phyloP scores from a whole-genome alignment of 2,797 vertebrate genomes.

The Lemur catta region DNA sequence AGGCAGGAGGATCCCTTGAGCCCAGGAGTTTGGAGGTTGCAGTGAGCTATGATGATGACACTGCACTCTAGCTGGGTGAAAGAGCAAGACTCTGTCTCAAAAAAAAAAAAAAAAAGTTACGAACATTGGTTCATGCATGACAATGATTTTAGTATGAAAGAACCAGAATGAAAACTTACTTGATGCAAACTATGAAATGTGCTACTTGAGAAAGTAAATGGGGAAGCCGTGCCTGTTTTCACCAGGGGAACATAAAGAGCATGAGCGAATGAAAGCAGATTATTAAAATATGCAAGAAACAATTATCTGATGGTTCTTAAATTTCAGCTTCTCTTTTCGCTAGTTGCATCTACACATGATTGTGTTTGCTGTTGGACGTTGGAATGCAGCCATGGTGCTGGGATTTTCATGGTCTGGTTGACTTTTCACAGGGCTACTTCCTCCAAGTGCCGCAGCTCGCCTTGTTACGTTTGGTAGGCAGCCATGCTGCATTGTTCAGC shows the following conservation, averaged over 20 bases:
- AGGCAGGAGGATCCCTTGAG: too few species aligned
- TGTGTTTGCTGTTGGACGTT: neutral
- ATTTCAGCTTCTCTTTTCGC: neutral
- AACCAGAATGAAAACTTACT: neutral
- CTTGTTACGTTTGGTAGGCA: slow-evolving; percentile 63
- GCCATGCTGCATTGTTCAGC: slow-evolving; percentile 65
- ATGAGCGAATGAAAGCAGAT: neutral
- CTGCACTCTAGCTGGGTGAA: neutral
- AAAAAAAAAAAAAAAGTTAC: neutral
- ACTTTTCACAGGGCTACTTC: slow-evolving; percentile 39
- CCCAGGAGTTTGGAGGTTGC: neutral
- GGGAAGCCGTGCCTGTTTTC: neutral
- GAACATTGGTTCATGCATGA: neutral
- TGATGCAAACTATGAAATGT: neutral
- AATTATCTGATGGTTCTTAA: neutral
- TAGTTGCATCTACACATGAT: neutral
- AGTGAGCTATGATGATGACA: neutral
- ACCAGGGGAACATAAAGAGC: neutral
- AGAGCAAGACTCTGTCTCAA: neutral
- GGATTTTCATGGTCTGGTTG: slow-evolving; percentile 23
- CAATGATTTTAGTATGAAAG: neutral
- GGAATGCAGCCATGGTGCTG: neutral
- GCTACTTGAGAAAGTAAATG: neutral
- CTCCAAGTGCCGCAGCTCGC: neutral
- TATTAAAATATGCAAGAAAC: neutral